phyloP scores from a whole-genome alignment of 2,888 invertebrate genomes.

The Ctenicera cuprea region DNA sequence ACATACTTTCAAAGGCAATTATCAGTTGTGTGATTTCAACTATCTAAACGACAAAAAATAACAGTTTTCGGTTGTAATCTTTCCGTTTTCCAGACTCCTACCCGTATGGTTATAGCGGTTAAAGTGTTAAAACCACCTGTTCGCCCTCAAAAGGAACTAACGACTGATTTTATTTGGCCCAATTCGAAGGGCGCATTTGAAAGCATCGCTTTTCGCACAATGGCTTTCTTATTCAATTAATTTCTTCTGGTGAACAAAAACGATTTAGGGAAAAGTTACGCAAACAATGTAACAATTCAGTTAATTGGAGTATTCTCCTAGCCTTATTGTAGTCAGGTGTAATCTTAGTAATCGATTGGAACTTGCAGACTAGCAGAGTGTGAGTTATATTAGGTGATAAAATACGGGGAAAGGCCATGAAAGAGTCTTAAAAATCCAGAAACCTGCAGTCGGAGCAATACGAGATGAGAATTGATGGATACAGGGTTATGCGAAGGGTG shows the following conservation, averaged over 20 bases:
- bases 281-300: constrained; percentile 19
- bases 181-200: background rate
- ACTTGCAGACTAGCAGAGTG: background rate
- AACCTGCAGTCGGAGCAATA: too few species aligned
- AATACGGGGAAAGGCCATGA: too few species aligned
- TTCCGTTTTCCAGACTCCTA: too few species aligned
- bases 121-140: background rate
- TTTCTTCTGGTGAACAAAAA: background rate
- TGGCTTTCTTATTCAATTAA: constrained; percentile 16
- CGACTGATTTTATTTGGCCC: background rate
- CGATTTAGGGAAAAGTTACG: constrained; percentile 10
- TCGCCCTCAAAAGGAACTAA: background rate
- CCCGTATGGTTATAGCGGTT: background rate
- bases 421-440: too few species aligned
- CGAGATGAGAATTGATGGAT: too few species aligned
- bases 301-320: constrained; percentile 31
- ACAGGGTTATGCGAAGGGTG: too few species aligned
- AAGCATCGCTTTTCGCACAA: background rate
- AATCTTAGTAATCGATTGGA: constrained; percentile 17
- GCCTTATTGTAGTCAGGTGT: constrained; percentile 11
- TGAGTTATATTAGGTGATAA: too few species aligned
- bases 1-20: too few species aligned
- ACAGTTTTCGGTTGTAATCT: too few species aligned
- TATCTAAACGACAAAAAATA: too few species aligned
- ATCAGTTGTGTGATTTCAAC: too few species aligned